Evolutionary conservation across 2,113 vertebrate genomes (phyloP), one percentile per base, ranked within the genome.

Genomic region (Myotis lucifugus): DNA sequence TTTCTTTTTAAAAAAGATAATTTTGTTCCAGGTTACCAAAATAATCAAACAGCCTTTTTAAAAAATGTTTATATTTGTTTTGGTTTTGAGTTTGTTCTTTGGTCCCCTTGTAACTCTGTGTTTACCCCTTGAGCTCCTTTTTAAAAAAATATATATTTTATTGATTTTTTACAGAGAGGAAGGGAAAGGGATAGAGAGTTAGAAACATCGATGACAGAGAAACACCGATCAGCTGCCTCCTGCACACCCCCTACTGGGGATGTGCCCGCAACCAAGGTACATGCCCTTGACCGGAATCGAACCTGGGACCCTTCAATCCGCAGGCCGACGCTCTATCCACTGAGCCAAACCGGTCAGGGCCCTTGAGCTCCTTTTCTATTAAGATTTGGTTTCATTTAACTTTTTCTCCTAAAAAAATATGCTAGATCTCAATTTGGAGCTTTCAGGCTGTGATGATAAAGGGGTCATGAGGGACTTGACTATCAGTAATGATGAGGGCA

Each of bases 11-110:
- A 40, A 72, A n/a, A 48, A 54, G 23, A 32, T 25, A 40, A n/a
- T 96, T 94, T 83, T 79, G 7, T 74, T 59, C 5, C 76, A 52
- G 56, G n/a, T 67, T 88, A 85, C 9, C 8, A 79, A 96, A 76
- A 82, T 94, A 64, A 73, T 61, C 48, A 85, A 85, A 42, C 13
- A 74, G 18, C 0, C 37, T 83, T 85, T 42, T 19, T 32, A 25
- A 46, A 40, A 61, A 69, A 50, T 32, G 6, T 37, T 67, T 90
- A 3, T 84, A 1, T 88, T 74, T 92, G 4, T 84, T 93, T 93
- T 78, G 11, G 3, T 81, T 90, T 94, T 61, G 23, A 56, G 13
- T 64, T 61, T 94, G 34, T 19, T 59, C 27, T 83, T 87, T 69
- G 25, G 4, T 86, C 37, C 4, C 14, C 52, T 92, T 90, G 11